phyloP scores from a whole-genome alignment of 2,888 invertebrate genomes.

The Cartodere bifasciata region DNA sequence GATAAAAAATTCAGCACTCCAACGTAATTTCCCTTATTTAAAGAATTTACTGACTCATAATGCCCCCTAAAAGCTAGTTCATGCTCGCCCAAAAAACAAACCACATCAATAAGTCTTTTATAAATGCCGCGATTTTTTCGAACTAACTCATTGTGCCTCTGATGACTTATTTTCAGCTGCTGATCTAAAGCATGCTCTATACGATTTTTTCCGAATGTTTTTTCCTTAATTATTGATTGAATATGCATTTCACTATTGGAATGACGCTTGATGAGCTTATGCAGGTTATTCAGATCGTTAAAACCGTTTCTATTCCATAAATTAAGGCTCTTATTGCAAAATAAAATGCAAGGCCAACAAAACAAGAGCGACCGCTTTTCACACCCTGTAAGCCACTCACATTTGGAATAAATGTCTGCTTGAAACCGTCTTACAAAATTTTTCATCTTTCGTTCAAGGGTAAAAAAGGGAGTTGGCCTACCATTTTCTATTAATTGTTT shows the following conservation, averaged over 20 bases:
- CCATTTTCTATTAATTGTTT: too few species aligned
- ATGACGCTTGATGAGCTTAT: constrained; percentile 1
- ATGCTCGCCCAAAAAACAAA: constrained; percentile 9
- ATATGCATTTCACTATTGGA: not conserved
- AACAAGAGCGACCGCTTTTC: too few species aligned
- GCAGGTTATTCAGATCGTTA: not conserved
- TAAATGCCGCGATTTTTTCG: constrained; percentile 3
- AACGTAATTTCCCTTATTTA: constrained; percentile 2
- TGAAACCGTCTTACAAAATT: too few species aligned
- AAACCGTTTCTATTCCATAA: constrained; percentile 1
- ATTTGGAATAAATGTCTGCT: too few species aligned
- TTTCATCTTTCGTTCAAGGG: too few species aligned
- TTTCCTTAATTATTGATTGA: not conserved
- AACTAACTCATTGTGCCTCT: not conserved
- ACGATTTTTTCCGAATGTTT: constrained; percentile 1
- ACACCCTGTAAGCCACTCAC: too few species aligned
- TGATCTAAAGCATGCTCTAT: not conserved
- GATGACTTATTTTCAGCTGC: not conserved
- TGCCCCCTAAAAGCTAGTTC: constrained; percentile 10
- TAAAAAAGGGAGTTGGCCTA: too few species aligned
- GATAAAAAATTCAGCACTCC: constrained; percentile 1
- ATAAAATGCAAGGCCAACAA: too few species aligned
- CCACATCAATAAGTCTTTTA: constrained; percentile 3
- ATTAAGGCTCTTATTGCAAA: too few species aligned
- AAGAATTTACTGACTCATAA: too few species aligned